A percentile compares a stretch with the other conserved stretches of the same genome.
phyloP scores from a whole-genome alignment of 1,140 invertebrate species.

The Orius laevigatus region DNA sequence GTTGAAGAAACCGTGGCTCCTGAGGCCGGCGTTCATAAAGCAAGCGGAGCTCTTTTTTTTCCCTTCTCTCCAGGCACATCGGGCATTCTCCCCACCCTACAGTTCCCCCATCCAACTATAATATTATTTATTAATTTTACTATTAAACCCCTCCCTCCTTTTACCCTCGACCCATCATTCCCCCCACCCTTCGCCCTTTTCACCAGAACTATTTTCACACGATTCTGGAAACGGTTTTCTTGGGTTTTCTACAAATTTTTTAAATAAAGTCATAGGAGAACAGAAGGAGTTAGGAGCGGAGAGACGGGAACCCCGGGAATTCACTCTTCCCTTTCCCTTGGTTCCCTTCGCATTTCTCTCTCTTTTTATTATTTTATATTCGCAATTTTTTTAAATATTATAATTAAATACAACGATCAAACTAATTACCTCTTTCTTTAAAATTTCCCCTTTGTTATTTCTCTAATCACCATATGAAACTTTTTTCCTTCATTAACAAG shows the following conservation, averaged over 20 bases:
- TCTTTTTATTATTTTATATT: no score
- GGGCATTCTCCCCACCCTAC: neutral
- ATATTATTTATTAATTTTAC: slow-evolving; percentile 13
- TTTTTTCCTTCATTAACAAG: no score
- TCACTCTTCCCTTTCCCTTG: neutral
- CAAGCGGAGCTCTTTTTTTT: neutral
- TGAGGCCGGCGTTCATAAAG: slow-evolving; percentile 5
- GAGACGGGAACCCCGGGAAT: neutral
- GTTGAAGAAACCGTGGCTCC: slow-evolving; percentile 12
- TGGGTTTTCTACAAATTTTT: slow-evolving; percentile 18
- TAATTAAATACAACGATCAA: no score
- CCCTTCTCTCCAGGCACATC: neutral
- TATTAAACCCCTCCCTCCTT: slow-evolving; percentile 12
- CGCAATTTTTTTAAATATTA: no score
- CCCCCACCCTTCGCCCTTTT: no score
- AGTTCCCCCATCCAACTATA: neutral
- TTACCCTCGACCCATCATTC: slow-evolving; percentile 1
- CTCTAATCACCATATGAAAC: no score
- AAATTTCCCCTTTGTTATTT: no score
- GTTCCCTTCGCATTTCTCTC: no score
- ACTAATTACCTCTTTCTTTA: no score
- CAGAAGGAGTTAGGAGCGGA: neutral
- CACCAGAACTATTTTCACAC: neutral
- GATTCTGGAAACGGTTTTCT: slow-evolving; percentile 18
- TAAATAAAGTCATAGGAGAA: slow-evolving; percentile 16